phyloP scores from a whole-genome alignment of 2,113 vertebrate species.

The Misgurnus anguillicaudatus region DNA sequence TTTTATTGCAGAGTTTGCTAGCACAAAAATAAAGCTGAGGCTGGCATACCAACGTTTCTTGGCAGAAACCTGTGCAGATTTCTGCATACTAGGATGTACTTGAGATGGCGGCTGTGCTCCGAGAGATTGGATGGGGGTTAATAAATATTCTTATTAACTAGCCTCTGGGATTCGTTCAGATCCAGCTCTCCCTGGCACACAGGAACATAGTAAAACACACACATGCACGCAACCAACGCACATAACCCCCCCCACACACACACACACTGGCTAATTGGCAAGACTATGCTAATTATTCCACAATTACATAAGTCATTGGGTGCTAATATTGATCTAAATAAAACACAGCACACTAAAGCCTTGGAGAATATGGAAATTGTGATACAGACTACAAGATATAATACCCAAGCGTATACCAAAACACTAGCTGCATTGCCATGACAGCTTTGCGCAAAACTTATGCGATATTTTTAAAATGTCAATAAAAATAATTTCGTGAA shows the following conservation, averaged over 20 bases:
- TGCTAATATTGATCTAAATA: conserved; percentile 64
- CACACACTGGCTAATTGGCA: conserved; percentile 67
- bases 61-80: conserved; percentile 9
- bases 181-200: conserved; percentile 37
- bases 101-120: conserved; percentile 56
- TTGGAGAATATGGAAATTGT: conserved; percentile 25
- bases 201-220: conserved; percentile 65
- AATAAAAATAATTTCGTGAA: too few relatives aligned
- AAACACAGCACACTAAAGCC: conserved; percentile 38
- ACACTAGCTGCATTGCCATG: too few relatives aligned
- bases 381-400: background rate
- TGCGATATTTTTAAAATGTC: too few relatives aligned
- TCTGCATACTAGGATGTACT: conserved; percentile 40
- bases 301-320: conserved; percentile 67
- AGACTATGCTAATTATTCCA: conserved; percentile 68
- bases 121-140: conserved; percentile 26
- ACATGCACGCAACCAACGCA: too few relatives aligned
- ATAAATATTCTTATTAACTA: conserved; percentile 65
- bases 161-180: conserved; percentile 57
- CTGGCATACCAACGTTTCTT: background rate
- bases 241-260: conserved; percentile 50
- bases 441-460: too few relatives aligned
- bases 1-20: background rate
- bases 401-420: too few relatives aligned
- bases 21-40: conserved; percentile 5